These are phyloP conservation scores for Helicoverpa assulta DNA, from an alignment of 2,888 invertebrate species.

Conservation along the genomic window DNA sequence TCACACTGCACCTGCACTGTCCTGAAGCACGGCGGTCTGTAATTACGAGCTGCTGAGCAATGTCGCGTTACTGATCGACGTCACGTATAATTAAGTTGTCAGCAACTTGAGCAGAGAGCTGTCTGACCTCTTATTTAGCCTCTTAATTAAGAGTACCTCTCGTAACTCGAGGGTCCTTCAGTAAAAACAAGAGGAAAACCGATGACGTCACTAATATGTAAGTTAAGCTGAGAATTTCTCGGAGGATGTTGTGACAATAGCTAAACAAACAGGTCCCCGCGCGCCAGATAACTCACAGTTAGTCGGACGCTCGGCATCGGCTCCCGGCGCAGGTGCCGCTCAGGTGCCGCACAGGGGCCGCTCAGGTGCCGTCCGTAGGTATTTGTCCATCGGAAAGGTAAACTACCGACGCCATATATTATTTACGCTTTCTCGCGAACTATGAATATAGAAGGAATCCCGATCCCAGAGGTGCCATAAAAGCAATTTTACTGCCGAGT, in stretches of 20 bases:
- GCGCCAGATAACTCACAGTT: constrained; percentile 14
- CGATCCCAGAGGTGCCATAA: background rate
- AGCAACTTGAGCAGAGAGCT: too few species aligned
- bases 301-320: constrained; percentile 5
- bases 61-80: too few species aligned
- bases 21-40: too few species aligned
- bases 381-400: constrained; percentile 6
- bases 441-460: constrained; percentile 3
- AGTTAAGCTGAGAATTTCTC: background rate
- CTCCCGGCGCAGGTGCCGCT: too few species aligned
- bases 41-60: too few species aligned
- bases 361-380: constrained; percentile 12
- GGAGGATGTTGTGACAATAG: background rate
- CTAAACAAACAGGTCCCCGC: constrained; percentile 18
- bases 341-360: background rate
- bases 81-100: too few species aligned
- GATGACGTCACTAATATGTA: background rate
- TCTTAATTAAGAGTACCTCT: background rate
- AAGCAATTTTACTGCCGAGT: background rate
- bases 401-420: constrained; percentile 16
- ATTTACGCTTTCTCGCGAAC: constrained; percentile 9
- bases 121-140: too few species aligned
- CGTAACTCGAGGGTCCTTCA: background rate
- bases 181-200: background rate
- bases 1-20: too few species aligned